phyloP scores from a whole-genome alignment of 2,888 invertebrate genomes.

The Hemaris fuciformis region DNA sequence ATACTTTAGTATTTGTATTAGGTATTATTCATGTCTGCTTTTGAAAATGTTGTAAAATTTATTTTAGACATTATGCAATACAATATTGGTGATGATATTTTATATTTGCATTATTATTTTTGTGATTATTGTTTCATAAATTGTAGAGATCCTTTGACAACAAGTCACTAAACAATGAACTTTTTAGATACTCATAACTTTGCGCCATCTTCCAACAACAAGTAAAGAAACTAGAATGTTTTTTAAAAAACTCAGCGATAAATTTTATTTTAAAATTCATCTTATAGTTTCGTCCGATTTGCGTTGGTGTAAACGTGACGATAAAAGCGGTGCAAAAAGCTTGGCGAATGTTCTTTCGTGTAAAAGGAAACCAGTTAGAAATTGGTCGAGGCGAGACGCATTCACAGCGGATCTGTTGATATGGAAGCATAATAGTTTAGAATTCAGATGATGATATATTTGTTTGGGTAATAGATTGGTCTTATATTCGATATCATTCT shows the following conservation, averaged over 20 bases:
- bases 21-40: neutral
- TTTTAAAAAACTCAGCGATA: neutral
- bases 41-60: no score
- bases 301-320: neutral
- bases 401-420: neutral
- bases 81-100: no score
- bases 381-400: neutral
- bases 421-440: neutral
- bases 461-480: no score
- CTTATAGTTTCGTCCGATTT: neutral
- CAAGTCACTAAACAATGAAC: neutral
- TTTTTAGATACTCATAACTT: neutral
- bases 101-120: no score
- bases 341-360: constrained; percentile 10
- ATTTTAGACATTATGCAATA: no score
- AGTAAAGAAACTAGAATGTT: neutral
- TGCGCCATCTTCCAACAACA: neutral
- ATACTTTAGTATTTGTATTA: neutral
- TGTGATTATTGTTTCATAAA: no score
- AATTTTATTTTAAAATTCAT: neutral
- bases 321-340: neutral
- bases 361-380: constrained; percentile 4
- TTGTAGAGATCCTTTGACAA: neutral
- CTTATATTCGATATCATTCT: no score
- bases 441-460: neutral